A percentile compares a stretch with the other conserved stretches of the same genome.
Evolutionary conservation across 2,113 vertebrate genomes (phyloP).

Genomic region (Craseonycteris thonglongyai): DNA sequence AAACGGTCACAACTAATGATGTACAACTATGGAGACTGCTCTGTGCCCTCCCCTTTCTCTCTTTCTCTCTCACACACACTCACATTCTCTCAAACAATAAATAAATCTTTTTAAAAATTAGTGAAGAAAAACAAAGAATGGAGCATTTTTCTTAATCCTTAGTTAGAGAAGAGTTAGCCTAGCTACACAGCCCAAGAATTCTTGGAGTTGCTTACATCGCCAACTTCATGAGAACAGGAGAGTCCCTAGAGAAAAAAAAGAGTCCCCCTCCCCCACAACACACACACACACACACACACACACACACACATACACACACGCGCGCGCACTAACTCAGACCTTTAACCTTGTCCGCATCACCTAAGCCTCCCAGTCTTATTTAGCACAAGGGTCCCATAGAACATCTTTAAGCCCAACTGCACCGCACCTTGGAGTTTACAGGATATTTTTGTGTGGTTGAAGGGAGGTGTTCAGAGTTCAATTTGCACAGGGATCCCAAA

Average conservation of each 20-base stretch:
- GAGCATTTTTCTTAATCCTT: neutral
- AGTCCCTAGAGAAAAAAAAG: neutral
- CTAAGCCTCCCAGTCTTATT: neutral
- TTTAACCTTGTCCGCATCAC: neutral
- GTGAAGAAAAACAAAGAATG: neutral
- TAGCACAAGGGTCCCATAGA: neutral
- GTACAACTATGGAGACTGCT: no score
- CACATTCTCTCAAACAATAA: no score
- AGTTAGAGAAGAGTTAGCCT: neutral
- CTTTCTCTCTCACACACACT: no score
- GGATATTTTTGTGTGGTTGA: neutral
- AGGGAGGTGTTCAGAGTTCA: neutral
- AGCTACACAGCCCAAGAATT: neutral
- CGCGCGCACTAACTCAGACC: neutral
- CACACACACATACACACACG: neutral
- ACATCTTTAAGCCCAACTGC: neutral
- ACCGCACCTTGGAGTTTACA: neutral
- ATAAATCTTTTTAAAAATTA: no score
- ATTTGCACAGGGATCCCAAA: neutral
- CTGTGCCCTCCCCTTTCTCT: no score
- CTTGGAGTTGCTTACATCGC: neutral
- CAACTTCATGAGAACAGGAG: neutral
- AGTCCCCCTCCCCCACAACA: fast-evolving
- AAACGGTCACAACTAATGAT: no score
- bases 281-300: no score